These are phyloP conservation scores for Drosophila histrio DNA, from an alignment of 2,888 invertebrate genomes.

Conservation along the genomic window DNA sequence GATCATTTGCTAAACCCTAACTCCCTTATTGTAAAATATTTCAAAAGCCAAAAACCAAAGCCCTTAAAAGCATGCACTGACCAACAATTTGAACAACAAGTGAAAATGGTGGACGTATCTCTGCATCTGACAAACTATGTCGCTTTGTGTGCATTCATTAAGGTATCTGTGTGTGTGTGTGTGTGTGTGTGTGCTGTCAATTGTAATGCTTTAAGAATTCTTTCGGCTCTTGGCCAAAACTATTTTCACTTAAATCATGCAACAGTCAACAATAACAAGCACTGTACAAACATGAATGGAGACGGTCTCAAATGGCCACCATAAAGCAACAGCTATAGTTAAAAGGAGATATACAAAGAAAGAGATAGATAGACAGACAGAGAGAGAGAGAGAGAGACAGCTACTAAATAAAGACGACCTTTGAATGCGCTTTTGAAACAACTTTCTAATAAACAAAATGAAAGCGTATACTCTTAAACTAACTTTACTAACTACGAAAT, in stretches of 20 bases:
- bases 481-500: background rate
- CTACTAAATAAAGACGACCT: conserved; percentile 2
- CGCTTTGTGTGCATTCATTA: no score
- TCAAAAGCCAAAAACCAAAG: conserved; percentile 7
- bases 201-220: background rate
- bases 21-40: conserved; percentile 7
- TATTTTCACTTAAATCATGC: conserved; percentile 42
- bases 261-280: conserved; percentile 42
- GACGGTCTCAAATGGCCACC: conserved; percentile 6
- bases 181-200: background rate
- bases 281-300: conserved; percentile 9
- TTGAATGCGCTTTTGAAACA: conserved; percentile 19
- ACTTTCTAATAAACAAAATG: background rate
- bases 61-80: conserved; percentile 6
- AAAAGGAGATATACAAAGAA: background rate
- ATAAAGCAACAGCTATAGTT: conserved; percentile 11
- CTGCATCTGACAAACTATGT: conserved; percentile 1
- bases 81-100: conserved; percentile 13
- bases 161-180: background rate
- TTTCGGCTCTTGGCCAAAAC: conserved; percentile 24
- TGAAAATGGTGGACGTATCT: conserved; percentile 12
- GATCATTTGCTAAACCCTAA: conserved; percentile 20
- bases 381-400: background rate
- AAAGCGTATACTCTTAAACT: background rate
- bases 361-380: background rate